Conservation (phyloP, 2,797 vertebrate genomes). For the Sciurus carolinensis region DNA sequence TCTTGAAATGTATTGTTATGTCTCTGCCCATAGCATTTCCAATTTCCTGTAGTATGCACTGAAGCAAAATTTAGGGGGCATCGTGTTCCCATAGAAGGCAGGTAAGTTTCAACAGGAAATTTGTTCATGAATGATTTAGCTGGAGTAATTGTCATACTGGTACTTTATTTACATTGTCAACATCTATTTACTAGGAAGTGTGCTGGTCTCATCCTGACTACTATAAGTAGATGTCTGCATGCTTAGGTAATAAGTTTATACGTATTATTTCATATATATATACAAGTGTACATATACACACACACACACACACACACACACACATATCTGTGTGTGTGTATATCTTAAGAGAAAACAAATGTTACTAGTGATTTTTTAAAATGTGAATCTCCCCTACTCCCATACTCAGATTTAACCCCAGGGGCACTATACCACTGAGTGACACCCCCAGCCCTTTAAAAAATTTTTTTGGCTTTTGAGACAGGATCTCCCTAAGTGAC, state of each 20-base stretch:
- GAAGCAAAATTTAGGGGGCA: neutral
- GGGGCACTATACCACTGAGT: no score
- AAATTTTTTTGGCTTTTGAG: no score
- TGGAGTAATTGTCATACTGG: neutral
- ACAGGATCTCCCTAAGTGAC: no score
- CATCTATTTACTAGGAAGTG: conserved; percentile 43
- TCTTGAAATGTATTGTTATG: neutral
- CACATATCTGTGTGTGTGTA: no score
- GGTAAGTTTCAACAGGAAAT: conserved; percentile 23
- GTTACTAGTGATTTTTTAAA: conserved; percentile 50
- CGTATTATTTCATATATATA: neutral
- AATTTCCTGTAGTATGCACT: neutral
- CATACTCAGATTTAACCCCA: no score
- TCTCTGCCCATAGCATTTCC: neutral
- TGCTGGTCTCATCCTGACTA: conserved; percentile 14
- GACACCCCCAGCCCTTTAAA: no score
- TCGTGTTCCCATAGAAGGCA: no score
- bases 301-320: no score
- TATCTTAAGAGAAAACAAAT: neutral
- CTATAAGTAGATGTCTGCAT: neutral
- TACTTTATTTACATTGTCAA: neutral
- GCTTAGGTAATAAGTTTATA: conserved; percentile 31
- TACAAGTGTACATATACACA: no score
- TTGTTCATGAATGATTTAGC: neutral
- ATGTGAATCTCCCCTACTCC: neutral